Conservation (phyloP, 2,888 invertebrate genomes). For the Scelioninae gen. 2 region DNA sequence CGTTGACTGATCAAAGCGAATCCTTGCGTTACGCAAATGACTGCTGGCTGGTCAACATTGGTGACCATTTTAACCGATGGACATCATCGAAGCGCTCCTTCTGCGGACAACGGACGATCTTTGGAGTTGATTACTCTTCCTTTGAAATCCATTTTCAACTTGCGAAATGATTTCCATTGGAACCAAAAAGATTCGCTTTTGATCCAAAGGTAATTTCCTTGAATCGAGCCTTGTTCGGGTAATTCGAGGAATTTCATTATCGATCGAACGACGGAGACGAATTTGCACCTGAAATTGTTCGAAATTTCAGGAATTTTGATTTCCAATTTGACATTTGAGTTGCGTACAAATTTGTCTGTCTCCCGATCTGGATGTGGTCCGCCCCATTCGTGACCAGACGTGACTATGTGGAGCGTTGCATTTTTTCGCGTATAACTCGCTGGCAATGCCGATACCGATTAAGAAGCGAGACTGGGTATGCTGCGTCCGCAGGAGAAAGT, state of each 20-base stretch:
- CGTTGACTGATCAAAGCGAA: constrained; percentile 4
- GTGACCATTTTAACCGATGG: constrained; percentile 1
- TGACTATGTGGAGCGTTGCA: constrained; percentile 35
- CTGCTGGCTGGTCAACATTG: constrained; percentile 22
- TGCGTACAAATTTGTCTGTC: constrained; percentile 26
- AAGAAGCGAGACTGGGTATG: constrained; percentile 54
- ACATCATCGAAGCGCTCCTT: no score
- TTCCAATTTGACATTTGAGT: constrained; percentile 17
- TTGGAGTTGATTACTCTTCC: neutral
- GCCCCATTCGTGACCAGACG: constrained; percentile 28
- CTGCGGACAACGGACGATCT: no score
- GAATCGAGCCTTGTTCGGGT: no score
- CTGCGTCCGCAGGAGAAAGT: constrained; percentile 67
- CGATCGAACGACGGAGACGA: no score
- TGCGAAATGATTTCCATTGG: no score
- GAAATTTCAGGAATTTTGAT: constrained; percentile 10
- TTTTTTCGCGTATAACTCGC: constrained; percentile 52
- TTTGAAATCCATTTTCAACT: neutral
- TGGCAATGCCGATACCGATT: constrained; percentile 54
- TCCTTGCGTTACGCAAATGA: constrained; percentile 16
- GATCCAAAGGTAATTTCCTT: no score
- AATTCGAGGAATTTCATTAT: no score
- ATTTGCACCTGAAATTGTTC: no score
- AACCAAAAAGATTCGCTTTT: no score
- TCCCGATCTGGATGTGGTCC: constrained; percentile 25